Percentiles rank a stretch among this genome's conserved stretches.
These are phyloP conservation scores for Danaus plexippus DNA, from an alignment of 1,140 invertebrate species.

Conservation along the genomic window DNA sequence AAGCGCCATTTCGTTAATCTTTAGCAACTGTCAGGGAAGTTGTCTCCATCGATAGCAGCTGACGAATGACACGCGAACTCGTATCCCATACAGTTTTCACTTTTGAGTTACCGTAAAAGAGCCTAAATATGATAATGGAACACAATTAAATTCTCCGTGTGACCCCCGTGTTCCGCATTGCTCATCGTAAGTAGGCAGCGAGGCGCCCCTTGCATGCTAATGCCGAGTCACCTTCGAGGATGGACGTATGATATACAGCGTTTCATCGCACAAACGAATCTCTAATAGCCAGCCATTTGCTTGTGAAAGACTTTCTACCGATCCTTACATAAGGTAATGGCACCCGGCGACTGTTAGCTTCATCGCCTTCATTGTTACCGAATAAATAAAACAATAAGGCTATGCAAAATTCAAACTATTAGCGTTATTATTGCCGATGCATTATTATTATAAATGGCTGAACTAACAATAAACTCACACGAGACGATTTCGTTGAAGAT, in stretches of 20 bases:
- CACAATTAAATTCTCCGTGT: slow-evolving; percentile 70
- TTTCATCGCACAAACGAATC: slow-evolving; percentile 47
- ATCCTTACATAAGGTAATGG: too few relatives aligned
- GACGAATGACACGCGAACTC: slow-evolving; percentile 56
- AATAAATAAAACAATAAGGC: too few relatives aligned
- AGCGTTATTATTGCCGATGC: too few relatives aligned
- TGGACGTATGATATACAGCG: slow-evolving; percentile 46
- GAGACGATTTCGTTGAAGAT: too few relatives aligned
- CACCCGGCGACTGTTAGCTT: too few relatives aligned
- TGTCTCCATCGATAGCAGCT: slow-evolving; percentile 61
- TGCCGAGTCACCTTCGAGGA: slow-evolving; percentile 46
- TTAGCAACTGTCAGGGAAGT: slow-evolving; percentile 47
- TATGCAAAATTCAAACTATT: too few relatives aligned
- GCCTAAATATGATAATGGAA: slow-evolving; percentile 71
- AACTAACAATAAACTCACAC: too few relatives aligned
- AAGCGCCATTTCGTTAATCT: slow-evolving; percentile 45
- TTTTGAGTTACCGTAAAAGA: slow-evolving; percentile 71
- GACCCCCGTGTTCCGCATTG: slow-evolving; percentile 66
- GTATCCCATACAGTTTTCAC: slow-evolving; percentile 65
- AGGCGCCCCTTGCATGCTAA: slow-evolving; percentile 51
- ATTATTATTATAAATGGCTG: too few relatives aligned
- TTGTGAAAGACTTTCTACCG: slow-evolving; percentile 39
- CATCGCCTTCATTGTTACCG: too few relatives aligned
- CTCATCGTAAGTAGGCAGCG: slow-evolving; percentile 63
- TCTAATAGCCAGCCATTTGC: slow-evolving; percentile 50